These are phyloP conservation scores for Apus apus DNA, from an alignment of 2,113 vertebrate species.

Conservation along the genomic window DNA sequence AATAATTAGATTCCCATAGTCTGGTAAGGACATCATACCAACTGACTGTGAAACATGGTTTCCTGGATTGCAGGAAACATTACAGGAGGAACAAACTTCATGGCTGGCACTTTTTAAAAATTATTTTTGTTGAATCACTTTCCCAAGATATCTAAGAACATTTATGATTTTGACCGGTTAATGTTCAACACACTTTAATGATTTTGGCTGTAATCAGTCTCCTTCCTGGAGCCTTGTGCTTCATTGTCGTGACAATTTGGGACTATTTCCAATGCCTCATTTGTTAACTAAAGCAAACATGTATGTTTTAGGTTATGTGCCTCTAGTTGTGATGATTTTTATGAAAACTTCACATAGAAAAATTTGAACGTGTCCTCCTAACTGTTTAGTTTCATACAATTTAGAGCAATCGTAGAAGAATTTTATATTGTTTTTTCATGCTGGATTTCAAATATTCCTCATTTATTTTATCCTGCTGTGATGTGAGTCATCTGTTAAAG, in stretches of 20 bases:
- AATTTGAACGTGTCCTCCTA: neutral
- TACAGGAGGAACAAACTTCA: neutral
- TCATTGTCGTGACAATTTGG: neutral
- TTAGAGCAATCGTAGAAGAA: neutral
- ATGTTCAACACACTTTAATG: neutral
- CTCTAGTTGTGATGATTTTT: neutral
- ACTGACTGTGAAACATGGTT: neutral
- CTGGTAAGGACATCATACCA: neutral
- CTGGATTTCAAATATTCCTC: neutral
- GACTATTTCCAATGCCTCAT: neutral
- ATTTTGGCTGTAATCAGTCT: neutral
- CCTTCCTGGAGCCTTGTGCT: neutral
- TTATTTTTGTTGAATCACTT: neutral
- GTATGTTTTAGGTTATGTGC: neutral
- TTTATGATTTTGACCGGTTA: neutral
- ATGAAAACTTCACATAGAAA: neutral
- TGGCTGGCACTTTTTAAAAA: fast-evolving
- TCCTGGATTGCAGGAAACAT: neutral
- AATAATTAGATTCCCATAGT: neutral
- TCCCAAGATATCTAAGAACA: neutral
- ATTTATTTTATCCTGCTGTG: neutral
- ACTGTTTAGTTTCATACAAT: neutral
- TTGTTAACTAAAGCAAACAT: neutral
- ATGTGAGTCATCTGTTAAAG: neutral
- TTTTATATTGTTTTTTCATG: neutral